Evolutionary conservation across 2,797 vertebrate species (phyloP), one percentile per base, ranked within the genome.

Genomic region (Harpagifer antarcticus): DNA sequence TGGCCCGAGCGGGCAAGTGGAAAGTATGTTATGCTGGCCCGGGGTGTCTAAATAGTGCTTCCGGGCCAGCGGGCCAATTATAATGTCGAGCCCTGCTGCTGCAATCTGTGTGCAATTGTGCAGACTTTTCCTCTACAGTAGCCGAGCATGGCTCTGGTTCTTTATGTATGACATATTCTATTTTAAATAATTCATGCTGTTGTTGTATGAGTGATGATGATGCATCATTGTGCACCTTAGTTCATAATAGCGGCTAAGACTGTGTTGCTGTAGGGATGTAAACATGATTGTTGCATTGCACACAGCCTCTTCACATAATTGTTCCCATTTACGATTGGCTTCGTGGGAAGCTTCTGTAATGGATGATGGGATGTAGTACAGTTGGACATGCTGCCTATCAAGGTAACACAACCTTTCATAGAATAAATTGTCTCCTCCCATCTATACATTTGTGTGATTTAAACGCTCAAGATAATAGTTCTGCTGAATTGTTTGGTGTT

Each of bases 201-300:
- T 47, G 14, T 40, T 47, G n/a, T 23, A 33, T 45, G 10, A 23
- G 23, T 9, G 33, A 8, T 19, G 31, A 9, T 57, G 31, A 49
- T 19, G 54, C 52, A 4, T 47, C 20, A 14, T 31, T 65, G 44
- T 58, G 58, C 62, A 73, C 54, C 62, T 58, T 23, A 15, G 55
- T 76, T 62, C 76, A n/a, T 47, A 45, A 49, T 48, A 52, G 27
- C 56, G 23, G 48, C 40, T 17, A n/a, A 19, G 27, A 64, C 37
- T 72, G 44, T 60, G 68, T 65, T 55, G 23, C 42, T 72, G 54
- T 37, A n/a, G 43, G 49, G 31, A 54, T 45, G 31, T 50, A 57
- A 72, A 64, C 43, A 52, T 62, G 31, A 64, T 44, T 63, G 23
- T 37, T 81, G 17, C 52, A 40, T 60, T 67, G 19, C 47, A 66